phyloP scores from a whole-genome alignment of 2,888 invertebrate species.

The Agapostemon virescens region DNA sequence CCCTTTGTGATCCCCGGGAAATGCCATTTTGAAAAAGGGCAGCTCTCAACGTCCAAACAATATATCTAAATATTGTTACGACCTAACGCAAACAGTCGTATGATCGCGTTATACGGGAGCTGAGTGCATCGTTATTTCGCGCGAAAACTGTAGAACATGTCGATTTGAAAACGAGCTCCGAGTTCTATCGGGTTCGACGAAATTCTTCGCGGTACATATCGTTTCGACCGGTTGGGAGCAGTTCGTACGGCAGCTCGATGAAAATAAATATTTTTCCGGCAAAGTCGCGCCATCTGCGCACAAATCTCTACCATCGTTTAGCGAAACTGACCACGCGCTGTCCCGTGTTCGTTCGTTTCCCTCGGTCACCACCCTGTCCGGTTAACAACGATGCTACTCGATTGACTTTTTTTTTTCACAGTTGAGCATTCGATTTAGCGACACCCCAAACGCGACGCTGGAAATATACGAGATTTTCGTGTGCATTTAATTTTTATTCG shows the following conservation, averaged over 20 bases:
- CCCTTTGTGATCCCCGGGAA: no score
- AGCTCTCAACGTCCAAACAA: no score
- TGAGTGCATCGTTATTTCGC: no score
- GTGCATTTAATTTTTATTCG: constrained; percentile 32
- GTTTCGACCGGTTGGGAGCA: not conserved
- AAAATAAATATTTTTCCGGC: constrained; percentile 60
- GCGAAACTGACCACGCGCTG: constrained; percentile 39
- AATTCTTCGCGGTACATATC: not conserved
- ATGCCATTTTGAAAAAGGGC: no score
- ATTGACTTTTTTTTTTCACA: constrained; percentile 7
- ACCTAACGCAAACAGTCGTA: no score
- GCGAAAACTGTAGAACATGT: not conserved
- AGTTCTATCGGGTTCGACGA: not conserved
- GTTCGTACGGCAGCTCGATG: constrained; percentile 13
- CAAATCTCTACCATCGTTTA: constrained; percentile 53
- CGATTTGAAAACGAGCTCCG: not conserved
- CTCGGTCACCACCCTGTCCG: constrained; percentile 25
- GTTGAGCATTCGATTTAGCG: constrained; percentile 27
- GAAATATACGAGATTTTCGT: constrained; percentile 14
- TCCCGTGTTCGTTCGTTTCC: constrained; percentile 29
- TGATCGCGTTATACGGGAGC: no score
- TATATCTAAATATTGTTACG: no score
- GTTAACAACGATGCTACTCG: constrained; percentile 43
- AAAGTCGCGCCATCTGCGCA: constrained; percentile 44
- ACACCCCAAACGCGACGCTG: not conserved